These are phyloP conservation scores for Anas acuta DNA, from an alignment of 2,797 vertebrate genomes.

Conservation along the genomic window DNA sequence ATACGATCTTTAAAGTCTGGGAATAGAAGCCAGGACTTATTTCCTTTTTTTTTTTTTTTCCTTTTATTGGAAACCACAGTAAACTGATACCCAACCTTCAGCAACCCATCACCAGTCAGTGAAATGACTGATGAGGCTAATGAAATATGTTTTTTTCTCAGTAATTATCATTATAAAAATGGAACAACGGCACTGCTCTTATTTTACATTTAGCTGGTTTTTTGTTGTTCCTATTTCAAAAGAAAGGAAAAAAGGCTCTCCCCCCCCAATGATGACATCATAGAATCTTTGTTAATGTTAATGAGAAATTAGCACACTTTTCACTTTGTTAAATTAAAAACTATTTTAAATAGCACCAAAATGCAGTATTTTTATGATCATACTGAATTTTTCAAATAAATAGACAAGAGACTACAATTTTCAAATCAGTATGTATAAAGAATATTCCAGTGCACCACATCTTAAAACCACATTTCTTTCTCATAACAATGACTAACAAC, in stretches of 20 bases:
- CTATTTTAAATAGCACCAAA: not conserved
- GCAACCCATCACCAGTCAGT: constrained; percentile 45
- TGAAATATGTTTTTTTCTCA: constrained; percentile 11
- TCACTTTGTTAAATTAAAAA: not conserved
- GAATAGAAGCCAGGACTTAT: constrained; percentile 43
- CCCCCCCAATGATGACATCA: not conserved
- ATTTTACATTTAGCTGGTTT: not conserved
- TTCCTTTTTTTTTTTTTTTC: not conserved
- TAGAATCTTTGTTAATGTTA: not conserved
- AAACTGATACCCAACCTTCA: constrained; percentile 48
- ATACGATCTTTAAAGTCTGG: constrained; percentile 38
- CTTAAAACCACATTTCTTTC: not conserved
- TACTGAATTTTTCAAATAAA: not conserved
- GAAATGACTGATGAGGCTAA: constrained; percentile 55
- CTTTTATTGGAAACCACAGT: constrained; percentile 33
- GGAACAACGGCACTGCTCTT: not conserved
- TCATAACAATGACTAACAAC: not conserved
- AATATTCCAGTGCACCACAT: not conserved
- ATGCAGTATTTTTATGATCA: not conserved
- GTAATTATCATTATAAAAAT: not conserved
- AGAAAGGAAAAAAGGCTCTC: not conserved
- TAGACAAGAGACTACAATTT: not conserved
- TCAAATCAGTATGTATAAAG: not conserved
- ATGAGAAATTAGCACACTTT: not conserved
- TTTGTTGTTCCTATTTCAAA: not conserved